These are phyloP conservation scores for Oncopodura yosiiana DNA, from an alignment of 1,140 invertebrate species.

Conservation along the genomic window DNA sequence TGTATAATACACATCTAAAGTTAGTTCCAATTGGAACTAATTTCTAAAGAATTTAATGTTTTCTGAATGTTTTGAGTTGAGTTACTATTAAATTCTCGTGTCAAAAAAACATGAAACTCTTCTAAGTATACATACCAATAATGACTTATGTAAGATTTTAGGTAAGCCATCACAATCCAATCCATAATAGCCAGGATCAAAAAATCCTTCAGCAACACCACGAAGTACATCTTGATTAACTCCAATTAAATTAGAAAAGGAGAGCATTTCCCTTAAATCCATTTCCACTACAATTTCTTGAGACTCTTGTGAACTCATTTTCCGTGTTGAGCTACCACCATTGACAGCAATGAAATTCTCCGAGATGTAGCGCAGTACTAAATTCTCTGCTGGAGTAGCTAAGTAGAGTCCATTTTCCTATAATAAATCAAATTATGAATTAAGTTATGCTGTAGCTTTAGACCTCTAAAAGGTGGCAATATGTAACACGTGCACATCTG, in stretches of 20 bases:
- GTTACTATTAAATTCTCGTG: no score
- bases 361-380: slow-evolving; percentile 31
- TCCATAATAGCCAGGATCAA: slow-evolving; percentile 53
- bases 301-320: slow-evolving; percentile 28
- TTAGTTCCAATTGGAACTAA: no score
- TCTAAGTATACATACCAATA: slow-evolving; percentile 42
- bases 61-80: no score
- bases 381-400: slow-evolving; percentile 31
- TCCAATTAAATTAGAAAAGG: slow-evolving; percentile 31
- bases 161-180: slow-evolving; percentile 51
- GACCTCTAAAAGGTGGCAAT: not conserved
- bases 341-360: slow-evolving; percentile 32
- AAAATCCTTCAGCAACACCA: slow-evolving; percentile 50
- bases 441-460: no score
- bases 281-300: slow-evolving; percentile 35
- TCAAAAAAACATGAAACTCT: no score
- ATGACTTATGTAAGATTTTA: slow-evolving; percentile 50
- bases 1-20: no score
- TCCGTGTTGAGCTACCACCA: slow-evolving; percentile 4
- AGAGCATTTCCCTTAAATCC: slow-evolving; percentile 32
- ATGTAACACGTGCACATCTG: no score
- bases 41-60: no score
- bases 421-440: not conserved
- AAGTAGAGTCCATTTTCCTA: slow-evolving; percentile 34
- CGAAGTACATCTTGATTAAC: slow-evolving; percentile 42